Evolutionary conservation across 2,888 invertebrate species (phyloP).

Genomic region (Sicus ferrugineus): DNA sequence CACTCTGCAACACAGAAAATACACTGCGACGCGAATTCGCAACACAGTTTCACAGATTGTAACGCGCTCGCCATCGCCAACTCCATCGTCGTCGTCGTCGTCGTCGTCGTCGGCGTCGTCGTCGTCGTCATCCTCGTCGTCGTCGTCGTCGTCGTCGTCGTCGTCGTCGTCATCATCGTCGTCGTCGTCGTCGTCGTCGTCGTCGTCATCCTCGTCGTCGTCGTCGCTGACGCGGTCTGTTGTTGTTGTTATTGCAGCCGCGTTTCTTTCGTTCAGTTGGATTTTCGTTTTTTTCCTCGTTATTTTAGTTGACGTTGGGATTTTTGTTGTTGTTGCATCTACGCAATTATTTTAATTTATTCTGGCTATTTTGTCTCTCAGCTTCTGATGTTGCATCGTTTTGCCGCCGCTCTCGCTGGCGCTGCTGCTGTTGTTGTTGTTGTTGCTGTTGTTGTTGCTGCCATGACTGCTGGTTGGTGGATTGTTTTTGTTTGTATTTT

Average conservation of each 20-base stretch:
- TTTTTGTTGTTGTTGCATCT: slow-evolving; percentile 9
- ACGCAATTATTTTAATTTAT: slow-evolving; percentile 57
- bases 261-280: slow-evolving; percentile 16
- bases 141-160: slow-evolving; percentile 17
- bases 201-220: slow-evolving; percentile 15
- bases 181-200: slow-evolving; percentile 3
- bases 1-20: neutral
- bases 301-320: slow-evolving; percentile 16
- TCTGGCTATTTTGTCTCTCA: slow-evolving; percentile 31
- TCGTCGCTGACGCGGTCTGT: neutral
- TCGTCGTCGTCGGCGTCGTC: neutral
- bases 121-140: slow-evolving; percentile 2
- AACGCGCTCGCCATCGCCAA: slow-evolving; percentile 19
- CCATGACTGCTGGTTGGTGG: slow-evolving; percentile 13
- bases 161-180: neutral
- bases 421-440: slow-evolving; percentile 27
- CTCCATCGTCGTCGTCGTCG: slow-evolving; percentile 16
- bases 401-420: neutral
- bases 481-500: slow-evolving; percentile 26
- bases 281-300: slow-evolving; percentile 17
- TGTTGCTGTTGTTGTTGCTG: slow-evolving; percentile 2
- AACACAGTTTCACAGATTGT: slow-evolving; percentile 26
- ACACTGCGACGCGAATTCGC: slow-evolving; percentile 34
- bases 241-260: neutral
- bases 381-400: neutral